Evolutionary conservation across 2,113 vertebrate genomes (phyloP).

Genomic region (Lathamus discolor): DNA sequence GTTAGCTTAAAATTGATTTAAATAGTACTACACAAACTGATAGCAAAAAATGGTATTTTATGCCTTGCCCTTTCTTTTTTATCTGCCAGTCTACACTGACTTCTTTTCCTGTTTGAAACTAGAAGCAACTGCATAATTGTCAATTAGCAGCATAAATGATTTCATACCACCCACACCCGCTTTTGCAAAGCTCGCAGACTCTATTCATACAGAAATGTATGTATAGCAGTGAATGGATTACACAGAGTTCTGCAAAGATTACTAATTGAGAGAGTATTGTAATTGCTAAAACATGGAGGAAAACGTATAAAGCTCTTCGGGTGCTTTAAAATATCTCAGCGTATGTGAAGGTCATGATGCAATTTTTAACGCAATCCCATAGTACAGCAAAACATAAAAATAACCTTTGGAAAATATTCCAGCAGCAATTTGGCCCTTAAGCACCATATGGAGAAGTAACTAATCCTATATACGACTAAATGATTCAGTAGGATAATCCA

Average conservation of each 20-base stretch:
- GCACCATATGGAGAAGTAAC: conserved; percentile 15
- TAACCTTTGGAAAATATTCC: not conserved
- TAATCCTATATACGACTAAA: not conserved
- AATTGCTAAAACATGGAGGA: not conserved
- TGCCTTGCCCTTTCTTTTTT: not conserved
- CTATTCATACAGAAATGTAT: not conserved
- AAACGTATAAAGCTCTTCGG: not conserved
- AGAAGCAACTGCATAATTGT: not conserved
- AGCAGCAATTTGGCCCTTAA: not conserved
- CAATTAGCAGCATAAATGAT: not conserved
- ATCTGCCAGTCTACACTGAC: not conserved
- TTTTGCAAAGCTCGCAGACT: not conserved
- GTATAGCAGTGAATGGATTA: not conserved
- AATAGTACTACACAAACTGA: not conserved
- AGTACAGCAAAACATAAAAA: not conserved
- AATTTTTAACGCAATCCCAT: not conserved
- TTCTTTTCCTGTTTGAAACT: not conserved
- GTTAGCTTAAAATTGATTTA: not conserved
- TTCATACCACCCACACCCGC: not conserved
- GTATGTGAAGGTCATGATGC: not conserved
- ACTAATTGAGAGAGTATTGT: not conserved
- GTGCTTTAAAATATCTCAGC: not conserved
- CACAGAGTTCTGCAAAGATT: not conserved
- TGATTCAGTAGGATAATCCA: conserved; percentile 6
- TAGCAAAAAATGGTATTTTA: not conserved